Conservation (phyloP, 2,113 vertebrate species). For the Sinocyclocheilus grahami region DNA sequence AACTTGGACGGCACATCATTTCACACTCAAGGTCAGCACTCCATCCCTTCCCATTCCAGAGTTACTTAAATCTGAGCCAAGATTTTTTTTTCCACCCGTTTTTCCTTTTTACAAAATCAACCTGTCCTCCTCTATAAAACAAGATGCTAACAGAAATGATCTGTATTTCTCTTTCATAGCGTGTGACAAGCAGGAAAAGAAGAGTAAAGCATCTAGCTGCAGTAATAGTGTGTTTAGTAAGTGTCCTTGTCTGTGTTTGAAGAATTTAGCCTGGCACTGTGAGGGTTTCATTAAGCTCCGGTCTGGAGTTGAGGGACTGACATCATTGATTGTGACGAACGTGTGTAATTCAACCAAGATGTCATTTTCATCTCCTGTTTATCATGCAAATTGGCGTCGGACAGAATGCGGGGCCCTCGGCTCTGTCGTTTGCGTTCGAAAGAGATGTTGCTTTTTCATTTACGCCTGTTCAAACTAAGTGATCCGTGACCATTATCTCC, state of each 20-base stretch:
- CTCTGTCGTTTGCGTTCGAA: conserved; percentile 39
- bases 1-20: conserved; percentile 64
- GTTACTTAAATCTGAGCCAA: conserved; percentile 50
- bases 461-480: conserved; percentile 39
- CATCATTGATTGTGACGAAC: conserved; percentile 72
- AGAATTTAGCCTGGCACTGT: conserved; percentile 39
- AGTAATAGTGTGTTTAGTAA: conserved; percentile 38
- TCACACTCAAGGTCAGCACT: conserved; percentile 68
- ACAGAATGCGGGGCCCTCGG: conserved; percentile 39
- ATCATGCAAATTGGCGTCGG: conserved; percentile 62
- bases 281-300: conserved; percentile 60
- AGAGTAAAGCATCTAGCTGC: neutral
- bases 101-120: conserved; percentile 14
- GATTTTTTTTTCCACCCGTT: conserved; percentile 3
- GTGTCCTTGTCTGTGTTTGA: conserved; percentile 16
- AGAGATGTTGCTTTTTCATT: no score
- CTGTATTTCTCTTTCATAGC: neutral
- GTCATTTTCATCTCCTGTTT: conserved; percentile 66
- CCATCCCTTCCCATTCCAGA: conserved; percentile 36
- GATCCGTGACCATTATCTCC: conserved; percentile 22
- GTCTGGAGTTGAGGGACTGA: conserved; percentile 61
- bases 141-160: neutral
- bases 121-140: conserved; percentile 11
- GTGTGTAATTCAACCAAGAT: conserved; percentile 67
- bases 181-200: neutral